Percentiles rank a stretch among this genome's conserved stretches.
Evolutionary conservation across 2,113 vertebrate species (phyloP).

Genomic region (Ictidomys tridecemlineatus): DNA sequence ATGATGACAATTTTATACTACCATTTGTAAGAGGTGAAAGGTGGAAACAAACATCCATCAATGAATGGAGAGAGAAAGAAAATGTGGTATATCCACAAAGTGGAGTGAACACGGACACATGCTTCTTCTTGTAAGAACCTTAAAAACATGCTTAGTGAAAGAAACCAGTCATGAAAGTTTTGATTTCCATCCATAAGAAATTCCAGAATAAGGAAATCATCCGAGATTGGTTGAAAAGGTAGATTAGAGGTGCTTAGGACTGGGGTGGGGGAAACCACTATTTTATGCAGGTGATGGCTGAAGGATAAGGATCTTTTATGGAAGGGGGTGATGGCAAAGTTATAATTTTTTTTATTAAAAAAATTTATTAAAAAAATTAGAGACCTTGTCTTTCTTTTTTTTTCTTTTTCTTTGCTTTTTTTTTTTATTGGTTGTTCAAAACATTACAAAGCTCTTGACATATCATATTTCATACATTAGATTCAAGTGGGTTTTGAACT

Average conservation of each 20-base stretch:
- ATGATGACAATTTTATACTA: too few relatives aligned
- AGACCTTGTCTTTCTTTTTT: too few relatives aligned
- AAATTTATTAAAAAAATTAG: too few relatives aligned
- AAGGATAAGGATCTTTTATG: too few relatives aligned
- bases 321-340: background rate
- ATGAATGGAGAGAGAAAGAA: background rate
- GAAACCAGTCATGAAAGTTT: background rate
- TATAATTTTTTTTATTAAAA: background rate
- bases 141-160: background rate
- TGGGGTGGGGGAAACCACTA: background rate
- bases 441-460: too few relatives aligned
- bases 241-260: background rate
- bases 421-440: too few relatives aligned
- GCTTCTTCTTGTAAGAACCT: background rate
- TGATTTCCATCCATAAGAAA: background rate
- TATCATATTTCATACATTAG: too few relatives aligned
- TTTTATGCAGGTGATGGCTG: background rate
- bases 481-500: too few relatives aligned
- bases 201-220: background rate
- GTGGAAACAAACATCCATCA: too few relatives aligned
- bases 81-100: background rate
- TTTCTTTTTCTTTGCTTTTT: too few relatives aligned
- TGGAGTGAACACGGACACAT: too few relatives aligned
- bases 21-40: background rate
- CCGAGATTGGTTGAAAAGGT: background rate